Conservation (phyloP, 2,888 invertebrate genomes). For the Hipparchia semele region DNA sequence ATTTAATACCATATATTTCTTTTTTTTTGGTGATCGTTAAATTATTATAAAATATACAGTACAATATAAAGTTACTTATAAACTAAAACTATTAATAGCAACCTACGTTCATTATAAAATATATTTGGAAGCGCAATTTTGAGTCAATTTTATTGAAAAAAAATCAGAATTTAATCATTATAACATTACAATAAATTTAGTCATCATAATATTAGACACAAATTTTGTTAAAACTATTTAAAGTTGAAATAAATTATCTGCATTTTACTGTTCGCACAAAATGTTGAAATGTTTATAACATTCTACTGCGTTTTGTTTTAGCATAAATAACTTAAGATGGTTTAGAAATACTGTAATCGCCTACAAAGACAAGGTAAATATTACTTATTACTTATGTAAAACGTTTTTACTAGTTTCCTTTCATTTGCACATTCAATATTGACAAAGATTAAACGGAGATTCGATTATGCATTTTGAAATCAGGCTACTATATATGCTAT, state of each 20-base stretch:
- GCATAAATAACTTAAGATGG: background rate
- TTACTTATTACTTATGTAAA: background rate
- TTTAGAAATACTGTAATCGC: background rate
- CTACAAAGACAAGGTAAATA: background rate
- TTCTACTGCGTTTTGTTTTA: background rate
- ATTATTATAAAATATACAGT: conserved; percentile 11
- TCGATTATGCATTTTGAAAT: too few species aligned
- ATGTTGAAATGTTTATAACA: background rate
- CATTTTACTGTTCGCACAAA: background rate
- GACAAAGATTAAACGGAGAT: too few species aligned
- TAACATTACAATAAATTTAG: too few species aligned
- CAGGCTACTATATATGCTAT: too few species aligned
- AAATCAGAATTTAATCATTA: too few species aligned
- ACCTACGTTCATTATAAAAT: conserved; percentile 13
- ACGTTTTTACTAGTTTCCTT: background rate
- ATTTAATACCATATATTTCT: too few species aligned
- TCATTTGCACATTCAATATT: too few species aligned
- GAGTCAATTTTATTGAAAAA: background rate
- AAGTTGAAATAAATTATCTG: background rate
- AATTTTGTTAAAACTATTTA: too few species aligned
- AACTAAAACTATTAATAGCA: conserved; percentile 2
- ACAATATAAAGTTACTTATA: conserved; percentile 1
- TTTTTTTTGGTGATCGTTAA: background rate
- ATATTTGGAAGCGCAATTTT: background rate
- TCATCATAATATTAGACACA: too few species aligned